Evolutionary conservation across 2,888 invertebrate genomes (phyloP), one percentile per base, ranked within the genome.

Genomic region (Eupithecia pulchellata): DNA sequence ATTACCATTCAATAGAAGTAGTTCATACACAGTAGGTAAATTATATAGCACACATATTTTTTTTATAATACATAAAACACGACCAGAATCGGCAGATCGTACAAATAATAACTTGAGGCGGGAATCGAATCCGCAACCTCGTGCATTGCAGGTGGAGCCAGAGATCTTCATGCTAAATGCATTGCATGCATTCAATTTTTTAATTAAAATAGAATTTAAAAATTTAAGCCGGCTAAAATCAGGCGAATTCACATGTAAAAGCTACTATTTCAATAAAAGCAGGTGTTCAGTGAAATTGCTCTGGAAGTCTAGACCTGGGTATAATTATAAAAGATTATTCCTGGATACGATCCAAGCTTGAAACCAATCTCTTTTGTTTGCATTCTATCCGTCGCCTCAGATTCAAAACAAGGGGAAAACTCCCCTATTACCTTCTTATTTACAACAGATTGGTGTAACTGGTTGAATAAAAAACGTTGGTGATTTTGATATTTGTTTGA

Each of bases 331-430:
- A 75, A 72, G 70, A 62, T 68, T 68, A 70, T 73, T 4, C 58
- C 58, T 73, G 79, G 82, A 79, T 66, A 52, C 8, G 64, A 69
- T 81, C 79, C 79, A 81, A 71, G 65, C 30, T 32, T 60, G 73
- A 78, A 81, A 79, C 66, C 82, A 84, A 85, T 85, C 69, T 74
- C 73, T 78, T 82, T 83, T 84, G 82, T 85, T 85, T 68, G 52
- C 68, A 39, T 42, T 82, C 79, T 78, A 66, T 30, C 69, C 17
- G 62, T 61, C 42, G 47, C 71, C 13, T 58, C 55, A 39, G 55
- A 47, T 71, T 67, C 69, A 81, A 80, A 82, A 82, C 76, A 79
- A 74, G 65, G 34, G 71, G 67, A 64, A 68, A 47, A n/a, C 20
- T 30, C 20, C 0, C 58, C 32, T 60, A 60, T 20, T 30, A 32